phyloP scores from a whole-genome alignment of 2,888 invertebrate genomes.

The Yponomeuta sedellus region DNA sequence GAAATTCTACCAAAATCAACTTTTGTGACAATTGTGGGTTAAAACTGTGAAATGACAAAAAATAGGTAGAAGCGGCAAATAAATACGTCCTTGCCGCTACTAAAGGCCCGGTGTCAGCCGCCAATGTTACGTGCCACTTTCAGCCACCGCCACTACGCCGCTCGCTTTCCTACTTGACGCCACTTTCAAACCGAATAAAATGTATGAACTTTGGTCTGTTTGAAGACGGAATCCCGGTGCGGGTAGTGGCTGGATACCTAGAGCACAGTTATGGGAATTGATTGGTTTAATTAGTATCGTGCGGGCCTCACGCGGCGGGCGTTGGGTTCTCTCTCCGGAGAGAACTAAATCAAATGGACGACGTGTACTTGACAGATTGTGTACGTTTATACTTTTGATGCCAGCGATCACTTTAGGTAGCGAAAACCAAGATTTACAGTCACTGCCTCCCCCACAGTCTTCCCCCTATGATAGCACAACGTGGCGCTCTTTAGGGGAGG shows the following conservation, averaged over 20 bases:
- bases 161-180: neutral
- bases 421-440: no score
- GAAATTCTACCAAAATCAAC: no score
- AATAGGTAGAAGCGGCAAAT: neutral
- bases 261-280: neutral
- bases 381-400: no score
- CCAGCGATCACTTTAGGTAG: no score
- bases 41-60: neutral
- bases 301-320: neutral
- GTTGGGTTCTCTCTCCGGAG: neutral
- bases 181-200: neutral
- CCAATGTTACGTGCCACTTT: neutral
- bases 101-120: neutral
- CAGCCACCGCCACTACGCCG: neutral
- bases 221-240: neutral
- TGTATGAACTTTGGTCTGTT: neutral
- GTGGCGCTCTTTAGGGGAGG: no score
- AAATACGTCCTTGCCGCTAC: neutral
- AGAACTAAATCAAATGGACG: neutral
- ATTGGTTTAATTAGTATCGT: neutral
- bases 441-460: no score
- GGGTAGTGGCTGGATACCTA: neutral
- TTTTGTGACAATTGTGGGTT: neutral
- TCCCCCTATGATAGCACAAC: no score
- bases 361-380: no score